These are phyloP conservation scores for Tenthredo notha DNA, from an alignment of 2,888 invertebrate genomes.

Conservation along the genomic window DNA sequence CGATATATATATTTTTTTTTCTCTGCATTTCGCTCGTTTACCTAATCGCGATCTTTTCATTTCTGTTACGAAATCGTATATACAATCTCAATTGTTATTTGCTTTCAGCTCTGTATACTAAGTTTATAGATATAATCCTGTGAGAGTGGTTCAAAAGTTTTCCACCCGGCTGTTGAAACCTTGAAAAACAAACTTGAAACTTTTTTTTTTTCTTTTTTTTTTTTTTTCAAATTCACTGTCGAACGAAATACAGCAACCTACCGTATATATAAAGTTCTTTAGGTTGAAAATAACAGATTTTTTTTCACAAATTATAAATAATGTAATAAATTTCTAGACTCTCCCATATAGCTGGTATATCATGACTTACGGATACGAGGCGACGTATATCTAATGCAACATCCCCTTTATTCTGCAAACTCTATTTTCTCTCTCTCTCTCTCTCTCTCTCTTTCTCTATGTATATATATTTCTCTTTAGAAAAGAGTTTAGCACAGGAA, in stretches of 20 bases:
- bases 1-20: not conserved
- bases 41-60: not conserved
- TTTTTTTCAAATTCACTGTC: not conserved
- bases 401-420: not conserved
- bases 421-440: not conserved
- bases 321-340: not conserved
- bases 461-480: not conserved
- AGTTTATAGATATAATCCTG: not conserved
- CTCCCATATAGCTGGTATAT: not conserved
- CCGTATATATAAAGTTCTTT: not conserved
- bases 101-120: not conserved
- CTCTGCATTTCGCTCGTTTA: not conserved
- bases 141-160: not conserved
- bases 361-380: not conserved
- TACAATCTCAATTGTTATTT: not conserved
- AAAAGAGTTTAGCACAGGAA: not conserved
- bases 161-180: not conserved
- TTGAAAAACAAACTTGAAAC: conserved; percentile 9
- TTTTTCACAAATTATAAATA: not conserved
- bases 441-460: not conserved
- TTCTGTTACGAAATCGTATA: not conserved
- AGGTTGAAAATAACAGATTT: not conserved
- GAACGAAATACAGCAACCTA: not conserved
- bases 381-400: not conserved
- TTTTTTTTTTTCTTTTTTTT: not conserved